Base-by-base conservation (phyloP, 2,888 invertebrate genomes). In the Synergus itoensis region DNA sequence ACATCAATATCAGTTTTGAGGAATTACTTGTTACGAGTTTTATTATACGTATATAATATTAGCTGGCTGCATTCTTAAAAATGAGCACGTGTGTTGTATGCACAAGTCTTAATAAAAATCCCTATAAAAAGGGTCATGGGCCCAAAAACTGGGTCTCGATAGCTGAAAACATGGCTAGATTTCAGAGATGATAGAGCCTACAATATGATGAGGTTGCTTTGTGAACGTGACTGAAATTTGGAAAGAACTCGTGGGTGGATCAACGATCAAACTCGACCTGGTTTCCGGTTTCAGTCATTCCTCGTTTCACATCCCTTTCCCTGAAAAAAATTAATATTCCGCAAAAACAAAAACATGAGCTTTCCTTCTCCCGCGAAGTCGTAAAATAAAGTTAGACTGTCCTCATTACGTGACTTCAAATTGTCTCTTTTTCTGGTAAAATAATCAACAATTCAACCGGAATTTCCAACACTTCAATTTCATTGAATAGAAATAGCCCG, bases 181-280 rank as follows among this genome's bases (percentile, higher is more conserved):
- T 67, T 67, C 43, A 41, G 65, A 67, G 65, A 67, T 67, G 65
- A 67, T 67, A 67, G 41, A 67, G 12, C n/a, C 18, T 81, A 82
- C 67, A 81, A 83, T 82, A 85, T 77, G 84, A 84, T 81, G 84
- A 83, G 78, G 78, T 79, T 79, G 78, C 78, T 77, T 64, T 75
- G 69, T 73, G 85, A 82, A 88, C 89, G 89, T 88, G 88, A 87
- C 84, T 77, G 78, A 86, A 87, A 87, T 89, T 79, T 82, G 79
- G 78, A 79, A 87, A 84, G 80, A 82, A 81, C 84, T 79, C 79
- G 80, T 81, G 80, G 78, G 82, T 79, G 83, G 77, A 82, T 67
- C 73, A 73, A 77, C 78, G 77, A 73, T 81, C 79, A 77, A 76
- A 76, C 75, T 78, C 60, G 40, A 62, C 78, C 77, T 65, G 84